Conservation (phyloP, 2,113 vertebrate genomes). For the Reinhardtius hippoglossoides region DNA sequence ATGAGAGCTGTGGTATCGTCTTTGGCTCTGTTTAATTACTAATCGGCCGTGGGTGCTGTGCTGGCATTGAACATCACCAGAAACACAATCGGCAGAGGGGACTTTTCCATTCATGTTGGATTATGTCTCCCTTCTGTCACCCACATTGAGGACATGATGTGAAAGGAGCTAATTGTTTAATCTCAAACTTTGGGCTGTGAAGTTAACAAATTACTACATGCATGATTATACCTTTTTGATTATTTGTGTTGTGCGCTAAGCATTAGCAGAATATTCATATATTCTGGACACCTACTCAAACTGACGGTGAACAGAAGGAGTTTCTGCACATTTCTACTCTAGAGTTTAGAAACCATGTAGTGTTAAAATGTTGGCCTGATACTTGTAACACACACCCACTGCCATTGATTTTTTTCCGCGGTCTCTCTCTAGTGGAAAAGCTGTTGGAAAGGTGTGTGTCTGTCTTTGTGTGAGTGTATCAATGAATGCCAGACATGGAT, state of each 20-base stretch:
- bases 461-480: constrained; percentile 38
- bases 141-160: background rate
- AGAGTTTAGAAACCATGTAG: background rate
- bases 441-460: constrained; percentile 15
- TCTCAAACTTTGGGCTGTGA: background rate
- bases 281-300: background rate
- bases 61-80: constrained; percentile 49
- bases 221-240: background rate
- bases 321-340: background rate
- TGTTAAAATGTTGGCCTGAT: constrained; percentile 11
- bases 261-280: background rate
- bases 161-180: background rate
- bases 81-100: constrained; percentile 32
- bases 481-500: constrained; percentile 68
- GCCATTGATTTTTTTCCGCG: constrained; percentile 18
- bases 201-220: too few species aligned
- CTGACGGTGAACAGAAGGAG: background rate
- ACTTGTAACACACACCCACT: constrained; percentile 30
- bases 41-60: constrained; percentile 58
- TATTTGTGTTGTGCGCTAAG: background rate
- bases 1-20: constrained; percentile 66
- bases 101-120: constrained; percentile 49
- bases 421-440: constrained; percentile 26
- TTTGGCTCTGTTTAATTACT: constrained; percentile 79
- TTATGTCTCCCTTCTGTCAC: background rate